These are phyloP conservation scores for Etheostoma nigrum DNA, from an alignment of 2,797 vertebrate species.

Conservation along the genomic window DNA sequence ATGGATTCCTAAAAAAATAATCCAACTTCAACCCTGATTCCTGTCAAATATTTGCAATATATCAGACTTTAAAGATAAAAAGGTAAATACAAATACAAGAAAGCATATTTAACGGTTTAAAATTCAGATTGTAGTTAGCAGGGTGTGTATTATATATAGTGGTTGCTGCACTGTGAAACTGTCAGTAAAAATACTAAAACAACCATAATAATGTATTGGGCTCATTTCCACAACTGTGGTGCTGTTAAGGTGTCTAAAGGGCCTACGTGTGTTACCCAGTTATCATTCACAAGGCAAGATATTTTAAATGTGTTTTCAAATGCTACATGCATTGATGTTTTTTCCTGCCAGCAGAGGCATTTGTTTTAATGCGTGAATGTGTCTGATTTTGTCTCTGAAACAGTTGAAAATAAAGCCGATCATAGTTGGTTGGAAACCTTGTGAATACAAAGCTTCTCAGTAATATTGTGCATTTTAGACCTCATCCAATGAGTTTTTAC, in stretches of 20 bases:
- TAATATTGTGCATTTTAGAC: not conserved
- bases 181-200: slow-evolving; percentile 11
- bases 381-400: slow-evolving; percentile 22
- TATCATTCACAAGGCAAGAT: slow-evolving; percentile 1
- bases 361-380: not conserved
- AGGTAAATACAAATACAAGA: not conserved
- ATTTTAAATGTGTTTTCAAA: slow-evolving; percentile 5
- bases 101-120: not conserved
- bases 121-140: not conserved
- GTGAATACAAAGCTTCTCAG: slow-evolving; percentile 12
- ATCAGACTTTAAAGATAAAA: not conserved
- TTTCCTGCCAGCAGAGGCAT: not conserved
- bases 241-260: slow-evolving; percentile 1
- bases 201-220: not conserved
- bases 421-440: slow-evolving; percentile 5
- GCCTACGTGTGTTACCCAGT: not conserved
- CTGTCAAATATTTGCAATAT: slow-evolving; percentile 38
- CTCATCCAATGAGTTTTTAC: not conserved
- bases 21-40: slow-evolving; percentile 31
- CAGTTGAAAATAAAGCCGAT: slow-evolving; percentile 8
- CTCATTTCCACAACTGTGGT: slow-evolving; percentile 8
- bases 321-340: not conserved
- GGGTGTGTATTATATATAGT: slow-evolving; percentile 10
- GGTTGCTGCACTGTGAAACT: not conserved
- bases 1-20: slow-evolving; percentile 35